Conservation (phyloP, 1,140 invertebrate species). For the Drosophila ohnishii region DNA sequence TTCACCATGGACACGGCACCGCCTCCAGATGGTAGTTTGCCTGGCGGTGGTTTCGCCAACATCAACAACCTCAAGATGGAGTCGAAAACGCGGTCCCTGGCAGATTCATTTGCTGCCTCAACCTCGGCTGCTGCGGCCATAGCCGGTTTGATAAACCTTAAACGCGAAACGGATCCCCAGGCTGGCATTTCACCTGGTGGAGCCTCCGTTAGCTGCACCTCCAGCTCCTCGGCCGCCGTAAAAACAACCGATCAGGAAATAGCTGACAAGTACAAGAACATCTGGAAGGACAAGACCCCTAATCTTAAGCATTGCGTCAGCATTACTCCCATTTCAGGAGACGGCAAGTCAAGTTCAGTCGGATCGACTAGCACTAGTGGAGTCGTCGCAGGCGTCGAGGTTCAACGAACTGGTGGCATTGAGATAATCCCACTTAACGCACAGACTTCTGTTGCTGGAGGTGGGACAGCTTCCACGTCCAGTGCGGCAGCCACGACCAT, state of each 20-base stretch:
- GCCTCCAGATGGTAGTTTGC: slow-evolving; percentile 33
- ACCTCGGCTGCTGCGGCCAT: slow-evolving; percentile 70
- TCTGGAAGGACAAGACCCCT: slow-evolving; percentile 80
- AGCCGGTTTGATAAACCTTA: slow-evolving; percentile 63
- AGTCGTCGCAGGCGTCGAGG: slow-evolving; percentile 43
- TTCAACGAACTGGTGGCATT: slow-evolving; percentile 69
- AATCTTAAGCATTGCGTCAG: slow-evolving; percentile 73
- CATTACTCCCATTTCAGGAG: slow-evolving; percentile 72
- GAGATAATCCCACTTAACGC: slow-evolving; percentile 86
- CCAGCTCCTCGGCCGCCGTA: background rate
- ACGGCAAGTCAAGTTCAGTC: slow-evolving; percentile 36
- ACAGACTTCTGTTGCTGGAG: slow-evolving; percentile 19
- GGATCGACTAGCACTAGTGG: slow-evolving; percentile 2
- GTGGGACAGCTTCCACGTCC: slow-evolving; percentile 7
- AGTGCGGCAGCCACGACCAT: slow-evolving; percentile 84
- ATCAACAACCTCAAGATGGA: slow-evolving; percentile 62
- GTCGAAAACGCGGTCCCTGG: slow-evolving; percentile 58
- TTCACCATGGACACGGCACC: slow-evolving; percentile 53
- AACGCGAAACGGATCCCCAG: slow-evolving; percentile 69
- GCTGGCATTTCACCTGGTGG: slow-evolving; percentile 5
- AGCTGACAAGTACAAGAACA: slow-evolving; percentile 80
- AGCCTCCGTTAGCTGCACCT: background rate
- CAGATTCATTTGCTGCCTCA: slow-evolving; percentile 65
- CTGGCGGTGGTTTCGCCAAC: slow-evolving; percentile 47
- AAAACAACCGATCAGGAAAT: slow-evolving; percentile 70